These are phyloP conservation scores for Actinernus sp. DNA, from an alignment of 92 coral and sea anemone species.

Conservation along the genomic window DNA sequence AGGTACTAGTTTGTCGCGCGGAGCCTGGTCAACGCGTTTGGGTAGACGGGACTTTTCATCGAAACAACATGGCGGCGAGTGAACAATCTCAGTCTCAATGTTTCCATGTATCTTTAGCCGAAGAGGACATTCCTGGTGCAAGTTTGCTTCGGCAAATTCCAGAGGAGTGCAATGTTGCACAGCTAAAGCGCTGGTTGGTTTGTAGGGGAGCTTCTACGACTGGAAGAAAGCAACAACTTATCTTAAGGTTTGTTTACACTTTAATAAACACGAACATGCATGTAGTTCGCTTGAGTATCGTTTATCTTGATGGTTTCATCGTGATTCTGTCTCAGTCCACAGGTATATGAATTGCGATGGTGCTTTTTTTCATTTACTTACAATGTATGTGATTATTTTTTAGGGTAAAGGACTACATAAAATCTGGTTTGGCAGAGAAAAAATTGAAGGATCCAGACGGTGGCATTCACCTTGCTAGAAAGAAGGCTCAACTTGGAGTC, in stretches of 20 bases:
- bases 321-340: too few species aligned
- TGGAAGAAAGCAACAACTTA: slow-evolving; percentile 43
- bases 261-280: too few species aligned
- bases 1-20: slow-evolving; percentile 22
- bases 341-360: too few species aligned
- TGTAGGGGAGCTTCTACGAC: slow-evolving; percentile 47
- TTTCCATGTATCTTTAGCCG: neutral
- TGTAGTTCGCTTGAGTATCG: too few species aligned
- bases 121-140: slow-evolving; percentile 55
- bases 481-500: neutral
- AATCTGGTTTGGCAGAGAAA: slow-evolving; percentile 10
- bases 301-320: too few species aligned
- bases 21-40: slow-evolving; percentile 28
- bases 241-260: too few species aligned
- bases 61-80: slow-evolving; percentile 25
- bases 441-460: slow-evolving; percentile 37
- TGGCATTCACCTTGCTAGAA: slow-evolving; percentile 18
- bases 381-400: neutral
- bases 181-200: slow-evolving; percentile 49
- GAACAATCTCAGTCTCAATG: slow-evolving; percentile 18
- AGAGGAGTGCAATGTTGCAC: slow-evolving; percentile 52
- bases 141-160: slow-evolving; percentile 44
- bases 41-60: slow-evolving; percentile 33
- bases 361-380: too few species aligned
- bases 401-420: slow-evolving; percentile 27